phyloP scores from a whole-genome alignment of 2,113 vertebrate genomes.

The Callaeas wilsoni region DNA sequence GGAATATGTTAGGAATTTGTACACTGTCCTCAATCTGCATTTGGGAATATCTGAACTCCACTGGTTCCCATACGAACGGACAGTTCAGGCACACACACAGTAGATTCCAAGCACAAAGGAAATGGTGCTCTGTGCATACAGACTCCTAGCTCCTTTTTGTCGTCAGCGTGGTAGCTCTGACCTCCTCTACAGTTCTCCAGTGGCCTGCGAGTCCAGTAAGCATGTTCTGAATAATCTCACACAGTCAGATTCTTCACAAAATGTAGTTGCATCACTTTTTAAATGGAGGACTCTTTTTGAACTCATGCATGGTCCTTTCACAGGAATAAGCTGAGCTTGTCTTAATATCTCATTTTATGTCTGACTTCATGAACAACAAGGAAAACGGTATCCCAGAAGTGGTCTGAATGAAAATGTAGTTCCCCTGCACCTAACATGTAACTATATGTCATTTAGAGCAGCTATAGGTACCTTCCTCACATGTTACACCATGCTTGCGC shows the following conservation, averaged over 20 bases:
- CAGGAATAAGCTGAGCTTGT: background rate
- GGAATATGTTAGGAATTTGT: background rate
- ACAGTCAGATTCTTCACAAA: background rate
- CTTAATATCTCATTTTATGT: background rate
- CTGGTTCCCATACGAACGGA: accelerated
- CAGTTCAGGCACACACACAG: background rate
- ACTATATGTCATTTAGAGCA: background rate
- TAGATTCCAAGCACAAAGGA: background rate
- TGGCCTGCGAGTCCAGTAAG: background rate
- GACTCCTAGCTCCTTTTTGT: background rate
- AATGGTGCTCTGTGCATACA: background rate
- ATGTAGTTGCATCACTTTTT: background rate
- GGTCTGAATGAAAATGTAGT: background rate
- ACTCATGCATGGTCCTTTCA: background rate
- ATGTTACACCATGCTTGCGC: background rate
- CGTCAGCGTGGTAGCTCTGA: background rate
- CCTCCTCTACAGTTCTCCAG: background rate
- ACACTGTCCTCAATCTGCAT: background rate
- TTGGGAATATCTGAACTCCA: background rate
- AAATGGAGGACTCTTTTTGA: background rate
- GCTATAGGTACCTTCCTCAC: background rate
- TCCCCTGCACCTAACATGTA: accelerated
- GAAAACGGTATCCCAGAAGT: background rate
- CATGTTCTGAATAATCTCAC: background rate
- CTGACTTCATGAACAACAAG: background rate